Conservation (phyloP, 2,113 vertebrate species). For the Pontoporia blainvillei region DNA sequence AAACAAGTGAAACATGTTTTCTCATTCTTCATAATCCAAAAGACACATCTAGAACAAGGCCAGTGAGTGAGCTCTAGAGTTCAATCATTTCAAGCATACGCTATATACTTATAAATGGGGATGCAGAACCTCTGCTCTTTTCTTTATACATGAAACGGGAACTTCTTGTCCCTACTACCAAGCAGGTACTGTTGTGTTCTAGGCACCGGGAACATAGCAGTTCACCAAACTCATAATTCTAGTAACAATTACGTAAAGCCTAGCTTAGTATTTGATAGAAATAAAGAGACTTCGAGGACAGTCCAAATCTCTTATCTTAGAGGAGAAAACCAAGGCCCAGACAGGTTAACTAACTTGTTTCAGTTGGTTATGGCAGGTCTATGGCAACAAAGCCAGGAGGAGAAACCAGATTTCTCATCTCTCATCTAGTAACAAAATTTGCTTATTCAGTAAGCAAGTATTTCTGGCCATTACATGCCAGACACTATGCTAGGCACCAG, state of each 20-base stretch:
- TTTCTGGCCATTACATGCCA: not conserved
- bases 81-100: not conserved
- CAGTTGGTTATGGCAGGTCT: not conserved
- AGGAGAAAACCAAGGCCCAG: not conserved
- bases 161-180: not conserved
- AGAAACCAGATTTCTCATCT: not conserved
- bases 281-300: not conserved
- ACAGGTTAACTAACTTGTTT: conserved; percentile 6
- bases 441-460: not conserved
- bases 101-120: not conserved
- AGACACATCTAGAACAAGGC: not conserved
- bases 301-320: not conserved
- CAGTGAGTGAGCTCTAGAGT: not conserved
- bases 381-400: not conserved
- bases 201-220: not conserved
- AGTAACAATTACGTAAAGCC: not conserved
- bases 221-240: not conserved
- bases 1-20: not conserved
- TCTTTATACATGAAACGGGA: not conserved
- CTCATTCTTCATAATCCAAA: conserved; percentile 38
- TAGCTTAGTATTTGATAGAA: not conserved
- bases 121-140: not conserved
- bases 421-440: not conserved
- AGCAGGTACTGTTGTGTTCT: not conserved
- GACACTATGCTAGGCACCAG: not conserved